Conservation (phyloP, 2,113 vertebrate genomes). For the Salvator merianae region DNA sequence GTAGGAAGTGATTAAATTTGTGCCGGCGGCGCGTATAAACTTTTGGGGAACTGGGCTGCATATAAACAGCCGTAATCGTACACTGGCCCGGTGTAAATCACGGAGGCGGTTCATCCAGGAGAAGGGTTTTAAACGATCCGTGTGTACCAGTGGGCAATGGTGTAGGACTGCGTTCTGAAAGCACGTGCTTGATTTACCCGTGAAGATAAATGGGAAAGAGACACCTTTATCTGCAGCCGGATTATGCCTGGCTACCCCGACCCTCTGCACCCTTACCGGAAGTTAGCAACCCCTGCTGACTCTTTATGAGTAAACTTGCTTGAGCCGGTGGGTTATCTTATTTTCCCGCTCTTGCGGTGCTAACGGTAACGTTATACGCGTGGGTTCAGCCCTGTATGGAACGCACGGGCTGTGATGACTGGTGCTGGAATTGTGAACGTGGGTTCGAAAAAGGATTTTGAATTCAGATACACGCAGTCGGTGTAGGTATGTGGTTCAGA, state of each 20-base stretch:
- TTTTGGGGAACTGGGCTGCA: not conserved
- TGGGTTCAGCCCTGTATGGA: too few species aligned
- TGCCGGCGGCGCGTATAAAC: not conserved
- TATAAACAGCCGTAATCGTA: not conserved
- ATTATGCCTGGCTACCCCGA: not conserved
- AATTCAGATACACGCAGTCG: too few species aligned
- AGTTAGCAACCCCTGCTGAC: not conserved
- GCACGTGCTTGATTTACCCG: not conserved
- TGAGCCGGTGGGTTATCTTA: not conserved
- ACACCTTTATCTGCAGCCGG: not conserved
- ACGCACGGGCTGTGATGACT: too few species aligned
- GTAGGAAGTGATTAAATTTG: conserved; percentile 40
- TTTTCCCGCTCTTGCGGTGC: not conserved
- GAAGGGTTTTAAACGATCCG: not conserved
- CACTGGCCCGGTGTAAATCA: not conserved
- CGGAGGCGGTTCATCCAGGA: not conserved
- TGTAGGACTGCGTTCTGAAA: not conserved
- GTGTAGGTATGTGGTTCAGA: too few species aligned
- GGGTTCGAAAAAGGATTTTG: too few species aligned
- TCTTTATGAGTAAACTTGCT: not conserved
- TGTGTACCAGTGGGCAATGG: not conserved
- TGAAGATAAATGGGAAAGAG: too few species aligned
- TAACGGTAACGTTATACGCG: not conserved
- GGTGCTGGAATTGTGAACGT: too few species aligned
- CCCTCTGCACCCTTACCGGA: not conserved